A percentile compares a stretch with the other conserved stretches of the same genome.
phyloP scores from a whole-genome alignment of 2,888 invertebrate species.

The Tenthredo mesomela region DNA sequence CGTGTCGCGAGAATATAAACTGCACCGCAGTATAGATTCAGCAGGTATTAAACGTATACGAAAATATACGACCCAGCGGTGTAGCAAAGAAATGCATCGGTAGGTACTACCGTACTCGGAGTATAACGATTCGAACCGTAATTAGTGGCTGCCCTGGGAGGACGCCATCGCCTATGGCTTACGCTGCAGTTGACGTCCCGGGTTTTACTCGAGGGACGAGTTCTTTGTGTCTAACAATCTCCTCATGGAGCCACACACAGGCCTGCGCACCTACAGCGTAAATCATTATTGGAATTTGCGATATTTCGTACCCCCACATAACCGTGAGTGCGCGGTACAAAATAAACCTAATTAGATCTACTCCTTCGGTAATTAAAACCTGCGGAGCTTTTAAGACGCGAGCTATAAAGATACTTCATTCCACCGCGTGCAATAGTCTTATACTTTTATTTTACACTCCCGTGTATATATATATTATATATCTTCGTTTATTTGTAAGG shows the following conservation, averaged over 20 bases:
- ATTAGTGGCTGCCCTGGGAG: constrained; percentile 31
- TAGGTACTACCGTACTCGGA: constrained; percentile 32
- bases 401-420: not conserved
- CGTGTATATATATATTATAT: no score
- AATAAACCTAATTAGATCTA: constrained; percentile 22
- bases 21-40: not conserved
- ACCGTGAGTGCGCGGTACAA: not conserved
- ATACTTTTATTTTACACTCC: not conserved
- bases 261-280: not conserved
- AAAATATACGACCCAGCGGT: constrained; percentile 11
- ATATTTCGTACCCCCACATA: not conserved
- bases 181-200: constrained; percentile 23
- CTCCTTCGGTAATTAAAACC: not conserved
- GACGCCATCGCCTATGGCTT: constrained; percentile 29
- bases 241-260: not conserved
- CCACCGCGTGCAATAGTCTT: not conserved
- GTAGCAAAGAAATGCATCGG: constrained; percentile 25
- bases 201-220: constrained; percentile 35
- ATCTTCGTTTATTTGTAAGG: not conserved
- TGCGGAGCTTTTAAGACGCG: not conserved
- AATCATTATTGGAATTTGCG: constrained; percentile 43
- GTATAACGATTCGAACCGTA: constrained; percentile 40
- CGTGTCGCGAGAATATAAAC: not conserved
- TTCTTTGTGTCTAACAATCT: constrained; percentile 35
- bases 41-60: constrained; percentile 10